Evolutionary conservation across 2,113 vertebrate genomes (phyloP), one percentile per base, ranked within the genome.

Genomic region (Sander vitreus): DNA sequence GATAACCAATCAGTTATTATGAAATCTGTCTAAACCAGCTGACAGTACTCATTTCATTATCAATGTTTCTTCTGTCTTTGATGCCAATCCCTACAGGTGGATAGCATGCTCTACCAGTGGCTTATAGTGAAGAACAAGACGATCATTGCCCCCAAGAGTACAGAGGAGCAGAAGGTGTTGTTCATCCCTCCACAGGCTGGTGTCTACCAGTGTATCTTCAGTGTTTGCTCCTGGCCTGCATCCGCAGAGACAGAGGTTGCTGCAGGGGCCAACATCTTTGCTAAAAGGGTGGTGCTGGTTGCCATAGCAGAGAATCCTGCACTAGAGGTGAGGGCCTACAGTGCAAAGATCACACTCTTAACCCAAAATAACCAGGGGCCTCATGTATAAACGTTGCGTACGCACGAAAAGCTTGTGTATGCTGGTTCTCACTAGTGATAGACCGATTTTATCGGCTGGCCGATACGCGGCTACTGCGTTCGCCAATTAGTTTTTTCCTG

Each of bases 61-160:
- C 16, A 58, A 0, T 3, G 16, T n/a, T 69, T 11, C 1, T 58
- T 57, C 3, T 62, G 9, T 76, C 55, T 55, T 78, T 80, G 19
- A 65, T 53, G 13, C 4, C 7, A 16, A 57, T 58, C 86, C 80
- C 85, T 91, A 81, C 90, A 96, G 98, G 91, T 98, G 90, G 97
- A 98, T 43, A 91, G 93, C 78, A 81, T 95, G 57, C 96, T 96
- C 30, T 96, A 96, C 43, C 97, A 96, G n/a, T 98, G 96, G 89
- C 90, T 99, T 39, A 96, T 99, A 64, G 97, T 99, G 85, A 99
- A 99, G 92, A 99, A 96, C 91, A 98, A 96, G 95, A 95, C 96
- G 0, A 96, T 99, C 19, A 91, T 99, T 89, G 97, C 96, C 77
- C 96, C 98, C 14, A 96, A 96, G 80, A 95, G 95, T 81, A 96